Percentiles rank a stretch among this genome's conserved stretches.
phyloP scores from a whole-genome alignment of 2,888 invertebrate genomes.

The Dolomedes plantarius region DNA sequence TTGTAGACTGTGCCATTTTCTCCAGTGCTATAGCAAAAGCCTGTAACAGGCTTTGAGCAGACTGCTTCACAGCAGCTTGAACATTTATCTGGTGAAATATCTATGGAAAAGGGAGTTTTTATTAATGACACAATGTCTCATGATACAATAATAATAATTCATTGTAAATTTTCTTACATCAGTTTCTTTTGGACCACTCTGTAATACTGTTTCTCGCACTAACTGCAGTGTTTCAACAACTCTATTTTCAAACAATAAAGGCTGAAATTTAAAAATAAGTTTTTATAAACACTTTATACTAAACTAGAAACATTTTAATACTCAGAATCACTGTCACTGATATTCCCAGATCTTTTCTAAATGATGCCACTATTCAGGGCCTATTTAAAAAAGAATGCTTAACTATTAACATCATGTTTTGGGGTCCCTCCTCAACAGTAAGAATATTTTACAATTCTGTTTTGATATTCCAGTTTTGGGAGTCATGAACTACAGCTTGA shows the following conservation, averaged over 20 bases:
- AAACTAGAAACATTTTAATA: too few relatives aligned
- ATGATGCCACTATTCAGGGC: too few relatives aligned
- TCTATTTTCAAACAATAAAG: conserved; percentile 84
- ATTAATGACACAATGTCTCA: neutral
- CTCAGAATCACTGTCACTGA: too few relatives aligned
- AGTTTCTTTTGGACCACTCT: conserved; percentile 83
- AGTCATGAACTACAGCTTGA: too few relatives aligned
- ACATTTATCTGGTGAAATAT: conserved; percentile 76
- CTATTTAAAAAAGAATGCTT: too few relatives aligned
- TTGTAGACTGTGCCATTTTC: conserved; percentile 71
- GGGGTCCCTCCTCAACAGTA: too few relatives aligned
- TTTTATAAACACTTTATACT: too few relatives aligned
- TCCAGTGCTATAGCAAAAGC: conserved; percentile 75
- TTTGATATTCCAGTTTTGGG: too few relatives aligned
- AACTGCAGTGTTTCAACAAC: conserved; percentile 84
- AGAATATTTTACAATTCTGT: too few relatives aligned
- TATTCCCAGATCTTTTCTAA: too few relatives aligned
- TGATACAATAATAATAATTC: too few relatives aligned
- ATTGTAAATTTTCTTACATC: conserved; percentile 68
- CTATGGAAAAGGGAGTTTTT: conserved; percentile 72
- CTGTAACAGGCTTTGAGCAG: conserved; percentile 76
- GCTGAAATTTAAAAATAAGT: conserved; percentile 79
- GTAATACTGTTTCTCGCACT: conserved; percentile 84
- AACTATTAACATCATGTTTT: too few relatives aligned
- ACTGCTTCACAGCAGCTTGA: conserved; percentile 76